Evolutionary conservation across 2,888 invertebrate species (phyloP), one percentile per base, ranked within the genome.

Genomic region (Meloe dianella): DNA sequence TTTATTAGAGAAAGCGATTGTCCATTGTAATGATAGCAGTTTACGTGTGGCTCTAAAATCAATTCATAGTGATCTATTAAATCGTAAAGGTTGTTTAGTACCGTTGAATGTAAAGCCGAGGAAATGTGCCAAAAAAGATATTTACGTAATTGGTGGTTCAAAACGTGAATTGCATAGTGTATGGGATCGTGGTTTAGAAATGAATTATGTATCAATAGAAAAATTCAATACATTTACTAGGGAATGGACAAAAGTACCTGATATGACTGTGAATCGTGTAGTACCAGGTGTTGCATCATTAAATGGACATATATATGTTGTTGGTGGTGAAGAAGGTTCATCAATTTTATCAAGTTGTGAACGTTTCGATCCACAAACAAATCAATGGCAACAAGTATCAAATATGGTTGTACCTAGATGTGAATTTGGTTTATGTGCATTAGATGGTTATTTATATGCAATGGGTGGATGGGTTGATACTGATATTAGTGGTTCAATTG

Each of bases 381-480:
- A 75, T 64, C 72, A 71, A 10, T 78, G 77, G 78, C 75, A 69
- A 24, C 64, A 67, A 51, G 72, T 91, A 77, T 86, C 90, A 7
- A 88, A 89, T 12, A 93, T 94, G 92, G 89, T 91, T 70, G 92
- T 93, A 74, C 92, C 94, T 0, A 87, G 97, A 24, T 96, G 95
- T 84, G 96, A 95, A 82, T 94, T 96, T 81, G 96, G 96, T 1
- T 84, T 96, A 70, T 94, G 94, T 78, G 92, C 93, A 14, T 88
- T 93, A 83, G 91, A 93, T 74, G 94, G 93, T 30, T 89, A 89
- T 77, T 84, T 97, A 67, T 95, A 93, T 81, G 96, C 95, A 0
- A 90, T 97, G 75, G 96, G 97, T 56, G 97, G 97, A 4, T 96
- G 96, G 96, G 91, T 96, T 35, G 96, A 96, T 0, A 92, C 93